A percentile compares a stretch with the other conserved stretches of the same genome.
Conservation (phyloP, 2,797 vertebrate genomes). For the Esox masquinongy region DNA sequence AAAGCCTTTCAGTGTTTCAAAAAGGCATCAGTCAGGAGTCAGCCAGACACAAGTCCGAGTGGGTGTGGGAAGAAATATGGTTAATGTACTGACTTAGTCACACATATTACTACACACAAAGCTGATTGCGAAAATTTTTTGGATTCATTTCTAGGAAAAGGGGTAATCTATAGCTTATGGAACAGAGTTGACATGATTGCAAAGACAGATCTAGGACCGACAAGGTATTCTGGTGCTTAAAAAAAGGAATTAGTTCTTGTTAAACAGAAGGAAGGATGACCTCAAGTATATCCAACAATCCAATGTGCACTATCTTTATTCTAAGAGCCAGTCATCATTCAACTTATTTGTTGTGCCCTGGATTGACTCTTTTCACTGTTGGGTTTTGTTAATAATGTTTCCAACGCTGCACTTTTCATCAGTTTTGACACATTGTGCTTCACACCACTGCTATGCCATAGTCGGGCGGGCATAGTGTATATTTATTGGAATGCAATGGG, state of each 20-base stretch:
- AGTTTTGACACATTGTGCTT: constrained; percentile 10
- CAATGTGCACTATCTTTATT: constrained; percentile 11
- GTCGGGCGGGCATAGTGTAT: constrained; percentile 58
- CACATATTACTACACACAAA: not conserved
- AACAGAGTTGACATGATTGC: not conserved
- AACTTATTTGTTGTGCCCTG: constrained; percentile 1
- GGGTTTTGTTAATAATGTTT: constrained; percentile 9
- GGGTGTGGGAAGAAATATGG: not conserved
- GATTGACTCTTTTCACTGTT: constrained; percentile 10
- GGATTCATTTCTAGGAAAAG: not conserved
- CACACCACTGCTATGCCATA: constrained; percentile 17
- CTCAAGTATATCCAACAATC: constrained; percentile 21
- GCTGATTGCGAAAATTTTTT: not conserved
- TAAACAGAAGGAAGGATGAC: constrained; percentile 36
- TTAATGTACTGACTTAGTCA: not conserved
- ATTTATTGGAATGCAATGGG: constrained; percentile 73
- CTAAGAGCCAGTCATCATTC: constrained; percentile 28
- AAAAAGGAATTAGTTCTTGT: constrained; percentile 28
- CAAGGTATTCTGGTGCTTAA: constrained; percentile 30
- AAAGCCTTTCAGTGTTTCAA: not conserved
- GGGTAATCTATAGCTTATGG: not conserved
- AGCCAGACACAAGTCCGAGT: not conserved
- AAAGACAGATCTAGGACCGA: not conserved
- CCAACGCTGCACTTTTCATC: constrained; percentile 7
- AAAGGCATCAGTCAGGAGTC: not conserved